Evolutionary conservation across 2,113 vertebrate species (phyloP).

Genomic region (Phyllostomus discolor): DNA sequence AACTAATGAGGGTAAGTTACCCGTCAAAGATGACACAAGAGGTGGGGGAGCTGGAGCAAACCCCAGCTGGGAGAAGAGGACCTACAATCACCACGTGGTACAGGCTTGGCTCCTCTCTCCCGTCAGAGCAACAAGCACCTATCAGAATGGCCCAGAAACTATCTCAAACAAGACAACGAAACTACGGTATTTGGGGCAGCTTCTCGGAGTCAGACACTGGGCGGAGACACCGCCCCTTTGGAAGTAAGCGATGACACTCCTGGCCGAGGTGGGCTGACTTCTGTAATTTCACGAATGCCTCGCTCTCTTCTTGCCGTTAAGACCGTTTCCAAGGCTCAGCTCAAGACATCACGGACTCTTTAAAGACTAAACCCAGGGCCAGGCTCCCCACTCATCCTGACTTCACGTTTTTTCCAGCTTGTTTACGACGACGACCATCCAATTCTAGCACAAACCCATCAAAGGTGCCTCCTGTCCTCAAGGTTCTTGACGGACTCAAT

Average conservation of each 20-base stretch:
- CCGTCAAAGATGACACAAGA: background rate
- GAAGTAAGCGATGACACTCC: background rate
- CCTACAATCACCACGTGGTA: accelerated
- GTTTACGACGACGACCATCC: background rate
- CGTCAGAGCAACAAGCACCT: background rate
- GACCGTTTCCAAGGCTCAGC: background rate
- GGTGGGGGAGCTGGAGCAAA: background rate
- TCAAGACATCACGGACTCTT: background rate
- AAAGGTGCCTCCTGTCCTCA: background rate
- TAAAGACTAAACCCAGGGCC: background rate
- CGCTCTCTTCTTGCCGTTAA: background rate
- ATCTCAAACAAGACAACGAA: background rate
- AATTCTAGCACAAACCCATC: background rate
- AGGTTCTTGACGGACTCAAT: background rate
- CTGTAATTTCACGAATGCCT: background rate
- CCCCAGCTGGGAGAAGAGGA: background rate
- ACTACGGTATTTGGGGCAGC: too few relatives aligned
- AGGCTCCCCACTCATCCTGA: background rate
- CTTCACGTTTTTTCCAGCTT: background rate
- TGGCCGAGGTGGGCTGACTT: background rate
- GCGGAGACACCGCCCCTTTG: background rate
- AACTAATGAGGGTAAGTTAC: background rate
- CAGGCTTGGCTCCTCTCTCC: background rate
- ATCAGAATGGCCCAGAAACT: background rate
- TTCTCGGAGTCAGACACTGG: background rate